Evolutionary conservation across 2,888 invertebrate genomes (phyloP), one percentile per base, ranked within the genome.

Genomic region (Cataglyphis altisquamis): DNA sequence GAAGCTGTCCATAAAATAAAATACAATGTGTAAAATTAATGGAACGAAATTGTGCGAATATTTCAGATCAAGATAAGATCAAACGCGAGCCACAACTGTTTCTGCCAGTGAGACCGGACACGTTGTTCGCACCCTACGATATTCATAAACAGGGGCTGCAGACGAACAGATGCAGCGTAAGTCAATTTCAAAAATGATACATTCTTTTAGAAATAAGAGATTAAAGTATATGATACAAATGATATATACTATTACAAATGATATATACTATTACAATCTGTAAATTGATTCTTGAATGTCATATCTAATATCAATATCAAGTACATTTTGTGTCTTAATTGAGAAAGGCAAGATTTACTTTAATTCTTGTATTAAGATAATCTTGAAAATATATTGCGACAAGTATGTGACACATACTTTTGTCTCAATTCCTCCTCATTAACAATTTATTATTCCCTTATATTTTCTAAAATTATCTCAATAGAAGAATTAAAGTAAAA

Each of bases 71-170:
- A 85, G 94, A 94, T 70, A 94, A 94, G 88, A 91, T 94, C 39
- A 94, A 93, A 85, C 93, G 93, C 10, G 94, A 95, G 77, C 94
- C 94, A 57, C 94, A 95, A 84, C 91, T 95, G 81, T 95, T 94
- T 91, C 89, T 95, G 86, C 95, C 95, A 36, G 95, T 95, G n/a
- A 92, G 95, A 87, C 95, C 95, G 82, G 95, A 95, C 83, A 95
- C 94, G 48, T 92, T 95, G 60, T 95, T 95, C 84, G 94, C 94
- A 52, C 94, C 95, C 1, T 94, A 94, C 86, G 95, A 95, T 84
- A 92, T 94, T 89, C 94, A 95, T 90, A 95, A 94, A 74, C 95
- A 94, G 87, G 93, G 94, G 87, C 91, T 94, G 86, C 94, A 94
- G 87, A 93, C 93, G 41, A 95, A 94, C 89, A 94, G 93, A 91